Conservation (phyloP, 2,113 vertebrate species). For the Odontesthes bonariensis region DNA sequence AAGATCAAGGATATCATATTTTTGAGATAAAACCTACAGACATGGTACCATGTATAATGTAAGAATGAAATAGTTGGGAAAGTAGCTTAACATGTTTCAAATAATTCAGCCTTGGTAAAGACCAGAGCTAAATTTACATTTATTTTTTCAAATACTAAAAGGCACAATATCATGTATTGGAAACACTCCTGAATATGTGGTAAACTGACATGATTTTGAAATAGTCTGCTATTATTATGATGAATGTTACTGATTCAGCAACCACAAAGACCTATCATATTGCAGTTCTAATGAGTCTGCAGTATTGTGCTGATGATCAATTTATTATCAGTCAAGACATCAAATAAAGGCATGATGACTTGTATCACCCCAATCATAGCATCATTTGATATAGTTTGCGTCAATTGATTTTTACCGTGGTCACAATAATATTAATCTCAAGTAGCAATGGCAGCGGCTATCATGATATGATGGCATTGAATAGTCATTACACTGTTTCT, state of each 20-base stretch:
- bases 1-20: neutral
- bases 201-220: constrained; percentile 1
- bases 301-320: constrained; percentile 10
- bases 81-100: neutral
- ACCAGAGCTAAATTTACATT: no score
- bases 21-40: neutral
- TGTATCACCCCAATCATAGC: neutral
- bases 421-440: constrained; percentile 61
- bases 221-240: constrained; percentile 11
- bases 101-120: neutral
- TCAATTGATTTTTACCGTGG: constrained; percentile 54
- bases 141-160: no score
- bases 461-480: neutral
- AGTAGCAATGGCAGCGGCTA: neutral
- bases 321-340: constrained; percentile 22
- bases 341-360: constrained; percentile 10
- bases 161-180: no score
- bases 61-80: no score
- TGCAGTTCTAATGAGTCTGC: constrained; percentile 15
- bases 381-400: constrained; percentile 45
- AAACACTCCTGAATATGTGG: neutral
- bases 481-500: neutral
- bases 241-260: constrained; percentile 25
- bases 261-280: constrained; percentile 16
- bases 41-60: no score